Evolutionary conservation across 2,888 invertebrate species (phyloP).

Genomic region (Volucella bombylans): DNA sequence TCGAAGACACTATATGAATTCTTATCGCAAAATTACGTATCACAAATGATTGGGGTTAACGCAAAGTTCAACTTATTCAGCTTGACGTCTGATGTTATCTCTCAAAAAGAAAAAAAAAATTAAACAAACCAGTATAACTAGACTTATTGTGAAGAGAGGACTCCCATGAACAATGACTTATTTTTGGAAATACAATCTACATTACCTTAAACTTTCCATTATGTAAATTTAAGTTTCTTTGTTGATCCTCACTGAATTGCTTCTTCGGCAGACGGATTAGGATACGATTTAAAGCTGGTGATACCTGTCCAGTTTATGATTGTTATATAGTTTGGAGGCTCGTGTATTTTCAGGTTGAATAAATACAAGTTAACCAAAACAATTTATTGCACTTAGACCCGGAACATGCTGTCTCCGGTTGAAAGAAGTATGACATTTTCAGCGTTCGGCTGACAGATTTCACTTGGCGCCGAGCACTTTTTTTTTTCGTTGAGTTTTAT

Average conservation of each 20-base stretch:
- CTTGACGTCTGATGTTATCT: constrained; percentile 31
- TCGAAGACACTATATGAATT: neutral
- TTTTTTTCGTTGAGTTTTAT: constrained; percentile 22
- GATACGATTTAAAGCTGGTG: constrained; percentile 74
- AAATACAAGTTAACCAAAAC: constrained; percentile 77
- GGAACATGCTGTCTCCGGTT: constrained; percentile 57
- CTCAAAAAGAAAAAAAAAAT: neutral
- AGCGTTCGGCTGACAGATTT: constrained; percentile 35
- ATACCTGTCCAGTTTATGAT: constrained; percentile 40
- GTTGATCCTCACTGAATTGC: neutral
- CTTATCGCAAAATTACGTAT: constrained; percentile 32
- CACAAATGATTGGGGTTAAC: constrained; percentile 5
- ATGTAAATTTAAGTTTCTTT: constrained; percentile 54
- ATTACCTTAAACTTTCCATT: constrained; percentile 70
- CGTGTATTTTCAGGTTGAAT: constrained; percentile 47
- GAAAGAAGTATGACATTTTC: constrained; percentile 26
- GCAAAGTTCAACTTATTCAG: constrained; percentile 20
- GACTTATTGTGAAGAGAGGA: neutral
- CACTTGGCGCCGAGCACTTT: constrained; percentile 16
- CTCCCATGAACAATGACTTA: constrained; percentile 14
- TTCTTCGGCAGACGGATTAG: constrained; percentile 5
- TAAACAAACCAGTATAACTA: neutral
- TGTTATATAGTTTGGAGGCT: constrained; percentile 44
- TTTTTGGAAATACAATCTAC: constrained; percentile 33
- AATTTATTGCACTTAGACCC: constrained; percentile 71